phyloP scores from a whole-genome alignment of 1,140 invertebrate genomes.

The Drosophila persimilis region DNA sequence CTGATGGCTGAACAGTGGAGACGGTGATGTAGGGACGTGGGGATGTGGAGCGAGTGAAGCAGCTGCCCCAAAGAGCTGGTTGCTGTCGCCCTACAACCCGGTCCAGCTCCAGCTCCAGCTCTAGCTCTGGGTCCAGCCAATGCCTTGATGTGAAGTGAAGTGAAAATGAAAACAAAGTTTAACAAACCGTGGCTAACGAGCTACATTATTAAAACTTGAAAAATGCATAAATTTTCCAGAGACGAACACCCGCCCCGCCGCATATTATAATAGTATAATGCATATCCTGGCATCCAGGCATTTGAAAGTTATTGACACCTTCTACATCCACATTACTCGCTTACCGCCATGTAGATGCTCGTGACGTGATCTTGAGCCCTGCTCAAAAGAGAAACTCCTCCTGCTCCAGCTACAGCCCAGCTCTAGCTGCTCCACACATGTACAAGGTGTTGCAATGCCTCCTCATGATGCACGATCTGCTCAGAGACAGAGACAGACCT shows the following conservation, averaged over 20 bases:
- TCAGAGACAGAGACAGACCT: slow-evolving; percentile 5
- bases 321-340: slow-evolving; percentile 20
- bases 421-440: slow-evolving; percentile 17
- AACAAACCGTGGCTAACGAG: slow-evolving; percentile 81
- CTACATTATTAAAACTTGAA: slow-evolving; percentile 81
- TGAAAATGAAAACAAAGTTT: slow-evolving; percentile 82
- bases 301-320: slow-evolving; percentile 82
- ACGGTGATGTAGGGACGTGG: slow-evolving; percentile 24
- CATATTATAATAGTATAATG: slow-evolving; percentile 59
- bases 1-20: slow-evolving; percentile 6
- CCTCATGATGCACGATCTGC: slow-evolving; percentile 42
- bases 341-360: slow-evolving; percentile 4
- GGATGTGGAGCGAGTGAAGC: slow-evolving; percentile 42
- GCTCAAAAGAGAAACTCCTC: slow-evolving; percentile 17
- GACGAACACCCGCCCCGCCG: slow-evolving; percentile 18
- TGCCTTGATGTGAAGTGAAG: slow-evolving; percentile 73
- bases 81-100: not conserved
- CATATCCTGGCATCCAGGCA: slow-evolving; percentile 63
- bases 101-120: slow-evolving; percentile 1
- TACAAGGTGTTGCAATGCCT: slow-evolving; percentile 57
- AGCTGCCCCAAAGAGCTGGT: slow-evolving; percentile 2
- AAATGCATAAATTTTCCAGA: slow-evolving; percentile 75
- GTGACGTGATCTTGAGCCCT: slow-evolving; percentile 55
- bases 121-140: slow-evolving; percentile 6
- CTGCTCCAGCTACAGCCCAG: too few species aligned